Evolutionary conservation across 2,797 vertebrate genomes (phyloP), one percentile per base, ranked within the genome.

Genomic region (Macropus fuliginosus): DNA sequence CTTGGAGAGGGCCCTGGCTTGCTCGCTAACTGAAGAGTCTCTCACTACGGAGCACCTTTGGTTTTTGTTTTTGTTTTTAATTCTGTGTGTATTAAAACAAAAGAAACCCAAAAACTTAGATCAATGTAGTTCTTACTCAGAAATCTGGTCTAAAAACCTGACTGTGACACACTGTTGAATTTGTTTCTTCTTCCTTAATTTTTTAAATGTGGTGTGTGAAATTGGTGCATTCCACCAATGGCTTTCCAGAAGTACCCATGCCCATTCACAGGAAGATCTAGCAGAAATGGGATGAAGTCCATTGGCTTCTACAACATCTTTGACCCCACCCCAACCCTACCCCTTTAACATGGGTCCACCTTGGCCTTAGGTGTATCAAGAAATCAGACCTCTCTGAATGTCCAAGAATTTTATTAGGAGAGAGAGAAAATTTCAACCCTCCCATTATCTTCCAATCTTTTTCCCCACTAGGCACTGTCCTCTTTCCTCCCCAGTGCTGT

Each of bases 281-380:
- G n/a, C 66, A 81, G 66, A 81, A 81, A 81, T 46, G 16, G n/a
- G n/a, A 46, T 40, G n/a, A 81, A 81, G 66, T 81, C 66, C 66
- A 24, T 89, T 28, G 57, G 6, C 14, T 0, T 87, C 34, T 50
- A 54, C 55, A 91, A 87, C 62, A 56, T 31, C 31, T 34, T 91
- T 34, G 10, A 56, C 50, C 2, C 2, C 40, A 52, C 34, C 14
- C 40, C 31, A 0, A 34, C 92, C 91, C 46, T 28, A 91, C 56
- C 92, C 29, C 91, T 31, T 59, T 54, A 57, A 87, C 56, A 81
- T 6, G 94, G 46, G 94, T 92, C 93, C 66, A n/a, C 40, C 87
- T 6, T 90, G 55, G 56, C 56, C 74, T 55, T 59, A 54, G 9
- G 29, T 52, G 55, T 57, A 34, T 52, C 34, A 50, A 31, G 81